Evolutionary conservation across 2,888 invertebrate species (phyloP), one percentile per base, ranked within the genome.

Genomic region (Dromius quadrimaculatus): DNA sequence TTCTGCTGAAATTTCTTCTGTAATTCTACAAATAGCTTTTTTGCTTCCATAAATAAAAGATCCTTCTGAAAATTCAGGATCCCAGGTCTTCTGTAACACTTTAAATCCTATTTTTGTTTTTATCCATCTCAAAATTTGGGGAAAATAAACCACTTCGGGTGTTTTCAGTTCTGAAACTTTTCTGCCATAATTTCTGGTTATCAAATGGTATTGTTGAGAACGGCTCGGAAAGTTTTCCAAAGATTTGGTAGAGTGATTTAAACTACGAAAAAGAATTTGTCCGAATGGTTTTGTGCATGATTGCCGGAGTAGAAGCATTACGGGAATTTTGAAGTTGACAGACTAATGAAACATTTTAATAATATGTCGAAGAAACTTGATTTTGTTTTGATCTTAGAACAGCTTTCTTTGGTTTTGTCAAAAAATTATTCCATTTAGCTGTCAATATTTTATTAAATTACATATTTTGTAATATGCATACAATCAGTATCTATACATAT

Each of bases 41-140:
- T 77, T 78, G 3, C 75, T 75, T 11, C 83, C 83, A 71, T 81
- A 82, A 69, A 83, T 82, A 71, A 83, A 83, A 3, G 81, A 81
- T 0, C 83, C 83, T 76, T 83, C 83, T n/a, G 79, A 77, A 72
- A 83, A 83, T 2, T 82, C 81, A 0, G 81, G 79, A 73, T 83
- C 83, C 81, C 81, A 82, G 5, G 76, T 76, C 66, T 76, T 78
- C 71, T 79, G 77, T 43, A 83, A 73, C 68, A 79, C 76, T 73
- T 80, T 81, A 47, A 83, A 78, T 63, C 78, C 78, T 4, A 81
- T 73, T 74, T 83, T 83, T 28, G 79, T 80, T 72, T 78, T 80
- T 20, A 82, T 54, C 82, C 82, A 83, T 73, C 81, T 76, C 11
- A 80, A 73, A 5, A 83, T 63, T 68, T 81, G 80, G 0, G 83